Percentiles rank a stretch among this genome's conserved stretches.
Conservation (phyloP, 2,888 invertebrate genomes). For the Aleiodes alternator region DNA sequence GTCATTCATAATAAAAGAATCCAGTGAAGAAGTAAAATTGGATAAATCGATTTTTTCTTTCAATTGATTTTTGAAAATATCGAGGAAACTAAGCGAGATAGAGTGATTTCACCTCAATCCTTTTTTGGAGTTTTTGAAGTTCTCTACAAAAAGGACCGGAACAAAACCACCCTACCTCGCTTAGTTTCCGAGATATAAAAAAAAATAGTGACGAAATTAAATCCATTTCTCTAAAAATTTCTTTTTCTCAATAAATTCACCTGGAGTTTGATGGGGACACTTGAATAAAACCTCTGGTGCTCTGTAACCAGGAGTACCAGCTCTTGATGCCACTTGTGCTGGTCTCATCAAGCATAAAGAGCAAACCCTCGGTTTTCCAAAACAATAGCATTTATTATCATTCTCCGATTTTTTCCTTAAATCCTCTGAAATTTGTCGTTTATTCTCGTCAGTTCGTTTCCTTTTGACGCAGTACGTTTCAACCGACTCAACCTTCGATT, state of each 20-base stretch:
- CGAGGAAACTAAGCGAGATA: too few relatives aligned
- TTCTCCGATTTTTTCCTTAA: constrained; percentile 54
- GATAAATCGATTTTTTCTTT: too few relatives aligned
- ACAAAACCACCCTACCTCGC: too few relatives aligned
- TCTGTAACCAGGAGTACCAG: constrained; percentile 93
- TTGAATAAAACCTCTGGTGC: constrained; percentile 91
- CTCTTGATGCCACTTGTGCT: constrained; percentile 85
- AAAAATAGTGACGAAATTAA: too few relatives aligned
- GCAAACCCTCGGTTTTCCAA: constrained; percentile 82
- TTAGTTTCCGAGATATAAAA: neutral
- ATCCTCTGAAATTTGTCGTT: constrained; percentile 9
- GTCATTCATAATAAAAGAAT: too few relatives aligned
- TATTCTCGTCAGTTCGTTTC: constrained; percentile 64
- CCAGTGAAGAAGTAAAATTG: too few relatives aligned
- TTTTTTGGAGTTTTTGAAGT: too few relatives aligned
- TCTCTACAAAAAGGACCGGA: too few relatives aligned
- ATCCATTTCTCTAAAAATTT: too few relatives aligned
- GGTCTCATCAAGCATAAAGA: constrained; percentile 81
- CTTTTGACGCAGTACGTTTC: constrained; percentile 57
- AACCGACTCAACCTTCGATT: constrained; percentile 23
- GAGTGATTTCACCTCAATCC: too few relatives aligned
- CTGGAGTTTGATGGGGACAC: constrained; percentile 86
- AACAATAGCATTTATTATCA: constrained; percentile 80
- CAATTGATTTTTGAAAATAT: too few relatives aligned
- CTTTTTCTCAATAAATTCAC: constrained; percentile 67